A percentile compares a stretch with the other conserved stretches of the same genome.
phyloP scores from a whole-genome alignment of 1,140 invertebrate genomes.

The Magallana ariakensis region DNA sequence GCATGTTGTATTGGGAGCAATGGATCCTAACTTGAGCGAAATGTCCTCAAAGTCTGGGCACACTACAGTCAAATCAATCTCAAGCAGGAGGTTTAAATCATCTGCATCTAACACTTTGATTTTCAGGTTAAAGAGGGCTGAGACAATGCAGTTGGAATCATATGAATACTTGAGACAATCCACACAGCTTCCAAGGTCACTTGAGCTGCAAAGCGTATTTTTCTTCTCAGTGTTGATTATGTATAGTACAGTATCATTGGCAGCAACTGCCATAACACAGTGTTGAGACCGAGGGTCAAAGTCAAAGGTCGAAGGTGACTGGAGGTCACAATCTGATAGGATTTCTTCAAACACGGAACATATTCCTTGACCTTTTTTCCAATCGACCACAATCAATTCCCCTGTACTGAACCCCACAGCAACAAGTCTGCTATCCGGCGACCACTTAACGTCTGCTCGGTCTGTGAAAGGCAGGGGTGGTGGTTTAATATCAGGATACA shows the following conservation, averaged over 20 bases:
- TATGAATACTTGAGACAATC: conserved; percentile 37
- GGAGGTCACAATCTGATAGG: conserved; percentile 10
- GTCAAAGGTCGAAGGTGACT: conserved; percentile 39
- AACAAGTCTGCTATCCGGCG: conserved; percentile 39
- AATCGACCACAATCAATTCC: conserved; percentile 27
- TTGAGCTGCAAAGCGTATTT: conserved; percentile 34
- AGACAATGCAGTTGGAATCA: conserved; percentile 14
- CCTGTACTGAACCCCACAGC: conserved; percentile 41
- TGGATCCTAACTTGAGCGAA: not conserved
- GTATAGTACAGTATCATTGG: conserved; percentile 26
- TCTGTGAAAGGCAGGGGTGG: not conserved
- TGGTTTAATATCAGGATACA: not conserved
- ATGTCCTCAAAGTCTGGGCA: conserved; percentile 36
- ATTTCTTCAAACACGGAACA: conserved; percentile 44
- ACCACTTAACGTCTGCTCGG: conserved; percentile 45
- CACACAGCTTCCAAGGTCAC: conserved; percentile 13
- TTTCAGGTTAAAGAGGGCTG: conserved; percentile 35
- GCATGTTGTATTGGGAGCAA: conserved; percentile 12
- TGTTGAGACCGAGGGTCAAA: conserved; percentile 48
- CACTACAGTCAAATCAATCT: conserved; percentile 38
- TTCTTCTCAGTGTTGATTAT: conserved; percentile 41
- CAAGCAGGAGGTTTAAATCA: not conserved
- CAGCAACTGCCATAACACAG: conserved; percentile 41
- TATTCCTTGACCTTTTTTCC: not conserved
- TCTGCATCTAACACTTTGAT: conserved; percentile 33